phyloP scores from a whole-genome alignment of 2,113 vertebrate genomes.

The Calidris pygmaea region DNA sequence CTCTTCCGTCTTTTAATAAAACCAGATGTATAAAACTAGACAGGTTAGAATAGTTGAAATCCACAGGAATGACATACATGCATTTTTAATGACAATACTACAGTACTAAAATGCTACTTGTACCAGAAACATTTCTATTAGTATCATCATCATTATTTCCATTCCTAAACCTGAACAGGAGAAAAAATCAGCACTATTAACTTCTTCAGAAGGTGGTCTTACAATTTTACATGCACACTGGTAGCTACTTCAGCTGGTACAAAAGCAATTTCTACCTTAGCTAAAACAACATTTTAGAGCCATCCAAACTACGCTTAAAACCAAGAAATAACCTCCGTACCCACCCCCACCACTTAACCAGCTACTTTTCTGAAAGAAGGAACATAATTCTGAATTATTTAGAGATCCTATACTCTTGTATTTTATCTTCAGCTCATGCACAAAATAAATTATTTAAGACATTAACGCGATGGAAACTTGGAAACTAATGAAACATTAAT shows the following conservation, averaged over 20 bases:
- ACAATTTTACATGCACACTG: not conserved
- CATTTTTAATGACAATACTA: not conserved
- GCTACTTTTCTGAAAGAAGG: not conserved
- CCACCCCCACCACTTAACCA: not conserved
- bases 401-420: constrained; percentile 31
- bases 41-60: not conserved
- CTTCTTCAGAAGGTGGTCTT: not conserved
- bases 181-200: not conserved
- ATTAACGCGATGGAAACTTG: constrained; percentile 56
- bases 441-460: constrained; percentile 59
- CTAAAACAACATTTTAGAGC: not conserved
- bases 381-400: constrained; percentile 54
- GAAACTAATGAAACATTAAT: constrained; percentile 68
- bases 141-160: not conserved
- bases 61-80: not conserved
- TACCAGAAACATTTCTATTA: not conserved
- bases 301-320: not conserved
- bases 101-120: not conserved
- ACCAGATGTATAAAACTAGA: not conserved
- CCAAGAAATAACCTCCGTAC: not conserved
- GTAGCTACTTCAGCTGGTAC: not conserved
- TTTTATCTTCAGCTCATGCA: constrained; percentile 58
- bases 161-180: not conserved
- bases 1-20: not conserved
- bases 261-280: not conserved